Evolutionary conservation across 30 jellyfish, hydroid and myxozoan genomes (phyloP).

Genomic region (Hydractinia symbiolongicarpus): DNA sequence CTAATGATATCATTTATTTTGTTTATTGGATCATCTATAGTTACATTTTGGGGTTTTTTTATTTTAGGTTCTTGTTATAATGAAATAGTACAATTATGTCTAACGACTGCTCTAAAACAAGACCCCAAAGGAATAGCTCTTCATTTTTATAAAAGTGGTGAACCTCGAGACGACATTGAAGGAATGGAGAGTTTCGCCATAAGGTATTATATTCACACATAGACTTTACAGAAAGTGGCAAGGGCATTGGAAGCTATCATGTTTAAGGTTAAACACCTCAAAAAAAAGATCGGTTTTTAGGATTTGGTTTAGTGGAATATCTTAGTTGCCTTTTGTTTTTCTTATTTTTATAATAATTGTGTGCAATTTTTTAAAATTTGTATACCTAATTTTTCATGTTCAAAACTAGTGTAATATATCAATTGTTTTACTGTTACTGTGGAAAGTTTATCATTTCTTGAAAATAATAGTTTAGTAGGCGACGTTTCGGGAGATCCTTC

Average conservation of each 20-base stretch:
- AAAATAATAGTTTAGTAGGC: too few relatives aligned
- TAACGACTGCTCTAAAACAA: constrained; percentile 56
- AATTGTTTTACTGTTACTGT: too few relatives aligned
- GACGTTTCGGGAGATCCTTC: too few relatives aligned
- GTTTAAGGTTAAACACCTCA: too few relatives aligned
- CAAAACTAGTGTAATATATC: not conserved
- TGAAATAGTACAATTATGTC: constrained; percentile 54
- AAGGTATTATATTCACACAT: constrained; percentile 29
- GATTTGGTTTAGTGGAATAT: too few relatives aligned
- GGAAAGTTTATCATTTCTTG: too few relatives aligned
- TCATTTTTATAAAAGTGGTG: constrained; percentile 71
- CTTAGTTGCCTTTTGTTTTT: too few relatives aligned
- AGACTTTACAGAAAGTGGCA: too few relatives aligned
- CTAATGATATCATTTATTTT: not conserved
- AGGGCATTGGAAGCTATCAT: too few relatives aligned
- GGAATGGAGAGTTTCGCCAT: constrained; percentile 59
- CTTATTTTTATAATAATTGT: not conserved
- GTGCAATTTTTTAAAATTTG: not conserved
- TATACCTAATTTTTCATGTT: not conserved
- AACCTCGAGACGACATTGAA: constrained; percentile 77
- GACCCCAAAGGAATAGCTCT: constrained; percentile 78
- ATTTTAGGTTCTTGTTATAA: constrained; percentile 45
- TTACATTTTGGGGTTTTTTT: constrained; percentile 6
- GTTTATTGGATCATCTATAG: not conserved
- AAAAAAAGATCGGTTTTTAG: too few relatives aligned